Evolutionary conservation across 2,797 vertebrate genomes (phyloP).

Genomic region (Steatocranus sp.): DNA sequence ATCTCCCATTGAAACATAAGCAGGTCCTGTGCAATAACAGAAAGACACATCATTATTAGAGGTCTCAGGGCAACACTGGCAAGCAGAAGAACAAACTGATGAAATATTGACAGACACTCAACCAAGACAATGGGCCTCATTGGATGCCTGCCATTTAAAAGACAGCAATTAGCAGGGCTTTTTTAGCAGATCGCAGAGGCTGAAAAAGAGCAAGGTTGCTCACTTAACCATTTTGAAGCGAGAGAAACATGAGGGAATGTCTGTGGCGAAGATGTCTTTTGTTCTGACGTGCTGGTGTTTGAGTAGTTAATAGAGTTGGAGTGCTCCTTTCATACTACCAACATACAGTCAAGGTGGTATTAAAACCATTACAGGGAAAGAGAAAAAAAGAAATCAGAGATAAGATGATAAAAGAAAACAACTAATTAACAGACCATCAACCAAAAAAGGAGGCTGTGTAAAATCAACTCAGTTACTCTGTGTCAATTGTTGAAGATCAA

Average conservation of each 20-base stretch:
- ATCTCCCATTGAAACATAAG: conserved; percentile 13
- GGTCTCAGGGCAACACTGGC: neutral
- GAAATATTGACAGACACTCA: conserved; percentile 28
- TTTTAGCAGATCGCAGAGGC: conserved; percentile 14
- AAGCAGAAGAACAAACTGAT: conserved; percentile 35
- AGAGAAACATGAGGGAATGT: conserved; percentile 9
- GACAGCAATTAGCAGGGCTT: conserved; percentile 41
- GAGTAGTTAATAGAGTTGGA: conserved; percentile 8
- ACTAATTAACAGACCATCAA: neutral
- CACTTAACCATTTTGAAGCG: conserved; percentile 20
- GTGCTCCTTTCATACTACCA: conserved; percentile 2
- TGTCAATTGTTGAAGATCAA: neutral
- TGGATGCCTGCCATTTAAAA: conserved; percentile 45
- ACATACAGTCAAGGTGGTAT: neutral
- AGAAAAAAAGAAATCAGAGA: neutral
- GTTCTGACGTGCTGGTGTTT: neutral
- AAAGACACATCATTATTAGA: conserved; percentile 20
- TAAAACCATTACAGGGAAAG: neutral
- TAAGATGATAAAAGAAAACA: neutral
- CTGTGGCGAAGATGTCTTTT: conserved; percentile 17
- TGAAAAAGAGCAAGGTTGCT: conserved; percentile 23
- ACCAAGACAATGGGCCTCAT: conserved; percentile 33
- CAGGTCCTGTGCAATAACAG: neutral
- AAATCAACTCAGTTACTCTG: neutral
- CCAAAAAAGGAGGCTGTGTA: neutral